Conservation (phyloP, 1,140 invertebrate genomes). For the Hesperophylax magnus region DNA sequence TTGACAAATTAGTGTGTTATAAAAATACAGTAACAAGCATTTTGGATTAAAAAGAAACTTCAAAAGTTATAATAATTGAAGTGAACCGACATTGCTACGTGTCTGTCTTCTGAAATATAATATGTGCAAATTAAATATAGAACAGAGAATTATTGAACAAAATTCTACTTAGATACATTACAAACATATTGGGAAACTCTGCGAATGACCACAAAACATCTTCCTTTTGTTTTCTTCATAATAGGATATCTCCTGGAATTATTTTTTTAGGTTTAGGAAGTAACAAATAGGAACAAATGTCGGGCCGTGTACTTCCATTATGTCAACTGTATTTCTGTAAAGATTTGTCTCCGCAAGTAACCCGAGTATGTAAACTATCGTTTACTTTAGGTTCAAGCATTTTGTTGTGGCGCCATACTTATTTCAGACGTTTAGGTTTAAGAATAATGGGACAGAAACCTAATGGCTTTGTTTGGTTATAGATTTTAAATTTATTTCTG, state of each 20-base stretch:
- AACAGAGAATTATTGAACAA: no score
- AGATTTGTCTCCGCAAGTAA: not conserved
- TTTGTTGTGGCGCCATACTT: conserved; percentile 7
- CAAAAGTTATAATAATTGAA: no score
- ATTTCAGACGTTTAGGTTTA: not conserved
- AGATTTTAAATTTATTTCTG: no score
- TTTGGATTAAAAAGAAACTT: no score
- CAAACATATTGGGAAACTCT: not conserved
- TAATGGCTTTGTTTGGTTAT: no score
- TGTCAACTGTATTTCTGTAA: conserved; percentile 15
- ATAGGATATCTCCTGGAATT: conserved; percentile 5
- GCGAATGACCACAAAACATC: conserved; percentile 2
- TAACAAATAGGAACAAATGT: conserved; percentile 26
- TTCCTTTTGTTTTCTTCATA: conserved; percentile 17
- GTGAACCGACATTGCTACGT: no score
- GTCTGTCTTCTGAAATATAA: no score
- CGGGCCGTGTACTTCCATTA: not conserved
- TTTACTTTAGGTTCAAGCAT: not conserved
- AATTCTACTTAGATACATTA: no score
- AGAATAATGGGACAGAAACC: not conserved
- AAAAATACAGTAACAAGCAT: no score
- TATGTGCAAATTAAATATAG: no score
- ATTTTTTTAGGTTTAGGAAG: conserved; percentile 6
- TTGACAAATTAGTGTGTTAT: no score
- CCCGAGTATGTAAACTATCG: not conserved